phyloP scores from a whole-genome alignment of 1,140 invertebrate genomes.

The Cotesia vestalis region DNA sequence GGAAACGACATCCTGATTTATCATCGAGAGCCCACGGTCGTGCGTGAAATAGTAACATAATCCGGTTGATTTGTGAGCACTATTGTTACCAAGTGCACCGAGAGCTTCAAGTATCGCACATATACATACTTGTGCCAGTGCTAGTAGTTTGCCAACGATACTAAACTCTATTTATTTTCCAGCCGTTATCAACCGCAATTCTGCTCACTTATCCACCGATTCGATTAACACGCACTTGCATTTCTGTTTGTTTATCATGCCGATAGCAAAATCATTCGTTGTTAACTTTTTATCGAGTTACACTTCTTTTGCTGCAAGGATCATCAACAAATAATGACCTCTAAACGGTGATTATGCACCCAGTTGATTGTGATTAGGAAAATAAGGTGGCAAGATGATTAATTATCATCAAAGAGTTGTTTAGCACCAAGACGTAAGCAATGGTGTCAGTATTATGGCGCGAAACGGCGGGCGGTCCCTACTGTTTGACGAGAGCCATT shows the following conservation, averaged over 20 bases:
- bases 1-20: too few relatives aligned
- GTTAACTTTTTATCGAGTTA: too few relatives aligned
- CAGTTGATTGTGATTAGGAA: too few relatives aligned
- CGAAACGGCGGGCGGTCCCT: constrained; percentile 63
- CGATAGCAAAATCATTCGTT: neutral
- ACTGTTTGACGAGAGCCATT: constrained; percentile 66
- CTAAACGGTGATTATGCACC: too few relatives aligned
- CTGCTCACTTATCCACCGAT: constrained; percentile 40
- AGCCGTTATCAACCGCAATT: constrained; percentile 34
- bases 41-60: constrained; percentile 65
- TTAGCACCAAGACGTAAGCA: constrained; percentile 4
- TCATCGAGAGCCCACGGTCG: constrained; percentile 48
- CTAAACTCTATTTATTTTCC: constrained; percentile 34
- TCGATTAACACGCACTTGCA: constrained; percentile 33
- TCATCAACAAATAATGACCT: too few relatives aligned
- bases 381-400: too few relatives aligned
- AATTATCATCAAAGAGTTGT: neutral
- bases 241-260: constrained; percentile 10
- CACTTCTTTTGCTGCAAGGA: too few relatives aligned
- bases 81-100: constrained; percentile 59
- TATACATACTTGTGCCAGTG: neutral
- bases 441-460: constrained; percentile 60
- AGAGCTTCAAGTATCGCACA: constrained; percentile 31
- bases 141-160: too few relatives aligned
- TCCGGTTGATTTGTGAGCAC: constrained; percentile 63